phyloP scores from a whole-genome alignment of 2,888 invertebrate species.

The Drosophila greeni region DNA sequence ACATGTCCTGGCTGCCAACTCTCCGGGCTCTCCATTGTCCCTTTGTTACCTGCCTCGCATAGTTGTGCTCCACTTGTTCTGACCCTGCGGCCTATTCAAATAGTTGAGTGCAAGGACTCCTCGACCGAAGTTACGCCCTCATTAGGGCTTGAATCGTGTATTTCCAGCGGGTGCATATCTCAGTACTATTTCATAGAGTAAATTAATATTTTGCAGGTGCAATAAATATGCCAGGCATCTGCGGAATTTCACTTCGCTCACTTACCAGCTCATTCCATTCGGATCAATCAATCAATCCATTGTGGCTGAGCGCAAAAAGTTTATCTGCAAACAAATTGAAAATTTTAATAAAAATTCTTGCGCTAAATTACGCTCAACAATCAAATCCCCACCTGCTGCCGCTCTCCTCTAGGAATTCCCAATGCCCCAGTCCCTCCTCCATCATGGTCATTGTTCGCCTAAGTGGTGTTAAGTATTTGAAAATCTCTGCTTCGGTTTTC shows the following conservation, averaged over 20 bases:
- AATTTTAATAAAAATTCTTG: constrained; percentile 71
- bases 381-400: constrained; percentile 34
- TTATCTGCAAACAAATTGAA: constrained; percentile 55
- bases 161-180: background rate
- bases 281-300: constrained; percentile 32
- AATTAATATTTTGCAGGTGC: background rate
- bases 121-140: background rate
- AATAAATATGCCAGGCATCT: background rate
- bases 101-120: constrained; percentile 37
- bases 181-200: background rate
- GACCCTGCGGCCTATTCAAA: constrained; percentile 56
- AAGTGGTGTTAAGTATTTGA: constrained; percentile 71
- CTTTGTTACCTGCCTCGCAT: constrained; percentile 63
- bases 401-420: constrained; percentile 2
- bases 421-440: constrained; percentile 14
- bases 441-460: constrained; percentile 57
- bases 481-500: constrained; percentile 53
- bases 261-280: constrained; percentile 3
- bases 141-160: background rate
- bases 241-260: constrained; percentile 1
- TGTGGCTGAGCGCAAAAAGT: constrained; percentile 36
- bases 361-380: constrained; percentile 62
- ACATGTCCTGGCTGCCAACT: constrained; percentile 35
- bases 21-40: constrained; percentile 47
- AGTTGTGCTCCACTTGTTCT: constrained; percentile 46